Evolutionary conservation across 2,113 vertebrate species (phyloP), one percentile per base, ranked within the genome.

Genomic region (Nycticorax nycticorax): DNA sequence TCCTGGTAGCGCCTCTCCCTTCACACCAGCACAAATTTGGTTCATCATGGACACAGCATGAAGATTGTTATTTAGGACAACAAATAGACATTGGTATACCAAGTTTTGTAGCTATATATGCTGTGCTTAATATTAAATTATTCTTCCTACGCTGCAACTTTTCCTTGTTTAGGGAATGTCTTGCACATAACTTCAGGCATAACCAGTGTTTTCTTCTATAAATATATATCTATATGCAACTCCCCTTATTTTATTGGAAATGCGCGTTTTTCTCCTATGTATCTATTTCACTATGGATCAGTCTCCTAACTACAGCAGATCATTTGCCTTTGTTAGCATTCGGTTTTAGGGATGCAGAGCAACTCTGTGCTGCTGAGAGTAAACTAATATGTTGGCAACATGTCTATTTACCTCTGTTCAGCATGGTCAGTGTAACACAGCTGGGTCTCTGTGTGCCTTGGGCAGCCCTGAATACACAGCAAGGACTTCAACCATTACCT

Each of bases 351-450:
- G 59, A 39, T 12, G 63, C 28, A 77, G 63, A 76, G 59, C 48
- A 83, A 9, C 59, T 92, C 72, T 48, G 20, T 91, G 75, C 32
- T 76, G 72, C 75, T 85, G 62, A 39, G 56, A 63, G 20, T 17
- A 59, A 69, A 41, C 14, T 12, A 6, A 32, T 12, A 2, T 39
- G 23, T 7, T 77, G 48, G 30, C 63, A 89, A 14, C 0, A 1
- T 19, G 21, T 2, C 0, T 66, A 62, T 89, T 94, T 89, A 53
- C 21, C 33, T 73, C 68, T 12, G 1, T 21, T 77, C 45, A 53
- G 30, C 21, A 37, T 0, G 0, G 47, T 10, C 72, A 48, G 19
- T 7, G 35, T 22, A 48, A 43, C 55, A 27, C 89, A 52, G 75
- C 7, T 26, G 83, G 13, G 33, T 52, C 10, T 27, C 39, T 45